phyloP scores from a whole-genome alignment of 1,140 invertebrate species.

The Drosophila sp. region DNA sequence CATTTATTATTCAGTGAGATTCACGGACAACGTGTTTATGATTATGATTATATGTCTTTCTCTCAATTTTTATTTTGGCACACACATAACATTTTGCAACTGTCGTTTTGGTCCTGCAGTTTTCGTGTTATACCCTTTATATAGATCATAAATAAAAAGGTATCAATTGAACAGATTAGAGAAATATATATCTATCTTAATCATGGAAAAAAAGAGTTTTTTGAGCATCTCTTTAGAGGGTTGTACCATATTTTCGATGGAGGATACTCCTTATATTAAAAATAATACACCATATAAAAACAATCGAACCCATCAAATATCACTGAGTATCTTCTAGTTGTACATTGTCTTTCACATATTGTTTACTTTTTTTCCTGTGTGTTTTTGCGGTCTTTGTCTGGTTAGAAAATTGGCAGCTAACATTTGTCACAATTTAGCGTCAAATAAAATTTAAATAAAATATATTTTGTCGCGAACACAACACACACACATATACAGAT shows the following conservation, averaged over 20 bases:
- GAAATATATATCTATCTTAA: too few relatives aligned
- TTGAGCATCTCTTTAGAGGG: too few relatives aligned
- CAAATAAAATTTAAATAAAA: constrained; percentile 77
- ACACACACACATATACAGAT: constrained; percentile 20
- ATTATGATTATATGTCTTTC: constrained; percentile 67
- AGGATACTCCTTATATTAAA: constrained; percentile 4
- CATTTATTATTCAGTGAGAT: constrained; percentile 63
- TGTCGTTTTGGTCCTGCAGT: too few relatives aligned
- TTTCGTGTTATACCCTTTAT: too few relatives aligned
- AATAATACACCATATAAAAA: too few relatives aligned
- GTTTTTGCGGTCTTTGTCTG: constrained; percentile 66
- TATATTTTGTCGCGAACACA: constrained; percentile 43
- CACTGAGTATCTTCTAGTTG: constrained; percentile 6
- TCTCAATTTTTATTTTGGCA: constrained; percentile 19
- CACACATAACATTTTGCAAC: background rate
- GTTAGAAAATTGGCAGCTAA: constrained; percentile 75
- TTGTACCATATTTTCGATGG: too few relatives aligned
- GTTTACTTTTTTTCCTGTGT: constrained; percentile 34
- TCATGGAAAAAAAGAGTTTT: too few relatives aligned
- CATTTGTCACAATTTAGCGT: constrained; percentile 79
- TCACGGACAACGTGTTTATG: constrained; percentile 55
- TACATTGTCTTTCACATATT: background rate
- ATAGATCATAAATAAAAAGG: background rate
- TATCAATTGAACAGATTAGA: background rate
- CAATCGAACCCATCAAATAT: background rate